Evolutionary conservation across 2,888 invertebrate species (phyloP).

Genomic region (Drosophila koepferae): DNA sequence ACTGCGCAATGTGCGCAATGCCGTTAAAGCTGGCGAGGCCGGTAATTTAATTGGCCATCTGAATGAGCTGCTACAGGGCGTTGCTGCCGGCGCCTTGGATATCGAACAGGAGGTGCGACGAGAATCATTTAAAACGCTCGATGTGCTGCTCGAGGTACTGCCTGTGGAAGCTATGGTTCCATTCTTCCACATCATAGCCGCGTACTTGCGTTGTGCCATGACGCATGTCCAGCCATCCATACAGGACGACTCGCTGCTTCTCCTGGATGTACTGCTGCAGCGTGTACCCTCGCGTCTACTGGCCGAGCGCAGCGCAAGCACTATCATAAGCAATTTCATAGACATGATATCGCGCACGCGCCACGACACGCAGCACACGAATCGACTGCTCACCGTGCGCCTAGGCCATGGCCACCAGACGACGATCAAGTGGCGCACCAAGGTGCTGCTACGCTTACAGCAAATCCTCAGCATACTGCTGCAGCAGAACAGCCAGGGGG

Average conservation of each 20-base stretch:
- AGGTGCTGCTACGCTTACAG: conserved; percentile 90
- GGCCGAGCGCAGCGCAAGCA: conserved; percentile 88
- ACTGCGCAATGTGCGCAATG: conserved; percentile 79
- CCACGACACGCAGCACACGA: conserved; percentile 88
- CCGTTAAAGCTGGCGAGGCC: conserved; percentile 84
- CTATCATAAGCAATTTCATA: conserved; percentile 91
- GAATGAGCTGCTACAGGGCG: conserved; percentile 89
- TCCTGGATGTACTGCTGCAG: conserved; percentile 91
- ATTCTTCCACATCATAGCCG: conserved; percentile 91
- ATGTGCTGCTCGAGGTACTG: conserved; percentile 76
- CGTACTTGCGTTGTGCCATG: conserved; percentile 95
- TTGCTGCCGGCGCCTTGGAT: conserved; percentile 90
- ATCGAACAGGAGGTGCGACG: conserved; percentile 87
- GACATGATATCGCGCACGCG: conserved; percentile 93
- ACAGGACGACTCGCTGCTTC: conserved; percentile 92
- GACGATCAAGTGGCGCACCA: conserved; percentile 91
- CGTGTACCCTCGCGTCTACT: conserved; percentile 88
- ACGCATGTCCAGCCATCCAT: conserved; percentile 93
- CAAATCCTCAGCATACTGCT: conserved; percentile 86
- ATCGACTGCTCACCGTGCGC: conserved; percentile 89
- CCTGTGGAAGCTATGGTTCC: conserved; percentile 85
- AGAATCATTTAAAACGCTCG: conserved; percentile 86
- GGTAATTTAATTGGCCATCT: conserved; percentile 86
- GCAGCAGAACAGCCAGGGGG: conserved; percentile 51
- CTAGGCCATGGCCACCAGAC: conserved; percentile 89